phyloP scores from a whole-genome alignment of 2,113 vertebrate genomes.

The Chloroceryle aenea region DNA sequence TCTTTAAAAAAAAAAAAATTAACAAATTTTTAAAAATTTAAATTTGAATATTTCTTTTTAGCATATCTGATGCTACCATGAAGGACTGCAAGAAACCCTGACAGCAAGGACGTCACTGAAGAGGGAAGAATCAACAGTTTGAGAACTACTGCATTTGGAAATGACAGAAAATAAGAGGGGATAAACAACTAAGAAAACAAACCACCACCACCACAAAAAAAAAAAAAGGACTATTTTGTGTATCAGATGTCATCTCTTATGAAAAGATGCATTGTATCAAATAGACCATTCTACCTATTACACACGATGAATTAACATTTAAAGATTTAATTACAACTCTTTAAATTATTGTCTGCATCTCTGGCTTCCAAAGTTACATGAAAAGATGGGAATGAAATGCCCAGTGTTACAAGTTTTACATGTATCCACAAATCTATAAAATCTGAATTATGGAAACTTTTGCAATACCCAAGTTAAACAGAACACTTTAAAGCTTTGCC shows the following conservation, averaged over 20 bases:
- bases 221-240: background rate
- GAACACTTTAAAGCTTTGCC: background rate
- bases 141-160: background rate
- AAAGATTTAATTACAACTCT: background rate
- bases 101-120: background rate
- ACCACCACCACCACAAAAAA: background rate
- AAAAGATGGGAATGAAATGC: background rate
- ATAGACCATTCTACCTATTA: background rate
- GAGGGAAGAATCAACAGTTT: background rate
- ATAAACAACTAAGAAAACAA: no score
- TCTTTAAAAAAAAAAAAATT: background rate
- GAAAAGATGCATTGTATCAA: background rate
- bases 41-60: background rate
- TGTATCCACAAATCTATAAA: background rate
- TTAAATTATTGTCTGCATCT: background rate
- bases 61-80: background rate
- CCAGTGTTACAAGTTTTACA: background rate
- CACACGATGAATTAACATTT: background rate
- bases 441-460: background rate
- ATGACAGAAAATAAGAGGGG: rapidly evolving
- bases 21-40: no score
- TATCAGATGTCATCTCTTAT: background rate
- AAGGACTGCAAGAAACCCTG: background rate
- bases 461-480: background rate
- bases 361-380: background rate